Conservation (phyloP, 2,113 vertebrate genomes). For the Conger conger region DNA sequence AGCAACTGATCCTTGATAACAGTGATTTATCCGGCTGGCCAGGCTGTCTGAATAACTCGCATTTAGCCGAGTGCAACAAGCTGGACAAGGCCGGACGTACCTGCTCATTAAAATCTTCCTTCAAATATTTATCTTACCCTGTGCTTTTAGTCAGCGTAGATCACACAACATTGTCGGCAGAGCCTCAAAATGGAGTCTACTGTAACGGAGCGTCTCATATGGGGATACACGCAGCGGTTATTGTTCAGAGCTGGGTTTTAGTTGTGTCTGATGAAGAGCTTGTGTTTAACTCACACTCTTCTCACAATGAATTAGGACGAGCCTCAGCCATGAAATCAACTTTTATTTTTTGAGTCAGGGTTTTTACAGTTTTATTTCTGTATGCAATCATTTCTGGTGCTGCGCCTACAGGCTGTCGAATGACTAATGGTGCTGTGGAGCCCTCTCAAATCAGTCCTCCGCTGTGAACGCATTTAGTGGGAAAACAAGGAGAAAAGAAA, state of each 20-base stretch:
- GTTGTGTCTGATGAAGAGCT: neutral
- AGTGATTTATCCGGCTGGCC: neutral
- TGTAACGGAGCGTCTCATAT: neutral
- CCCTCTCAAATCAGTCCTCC: neutral
- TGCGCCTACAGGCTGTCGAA: neutral
- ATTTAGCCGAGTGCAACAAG: neutral
- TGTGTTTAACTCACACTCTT: neutral
- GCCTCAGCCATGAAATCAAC: neutral
- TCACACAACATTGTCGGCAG: neutral
- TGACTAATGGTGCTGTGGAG: neutral
- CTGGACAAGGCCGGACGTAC: neutral
- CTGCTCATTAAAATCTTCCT: neutral
- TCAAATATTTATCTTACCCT: too few species aligned
- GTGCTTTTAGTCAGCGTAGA: neutral
- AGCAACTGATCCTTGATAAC: slow-evolving; percentile 1
- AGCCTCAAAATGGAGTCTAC: neutral
- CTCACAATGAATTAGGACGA: neutral
- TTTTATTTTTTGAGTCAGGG: neutral
- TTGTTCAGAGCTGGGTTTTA: neutral
- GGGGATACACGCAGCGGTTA: neutral
- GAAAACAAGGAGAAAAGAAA: too few species aligned
- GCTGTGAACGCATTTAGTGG: neutral
- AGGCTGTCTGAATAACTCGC: neutral
- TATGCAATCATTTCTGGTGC: neutral
- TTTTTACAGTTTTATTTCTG: neutral